Evolutionary conservation across 2,797 vertebrate genomes (phyloP).

Genomic region (Adrianichthys oophorus): DNA sequence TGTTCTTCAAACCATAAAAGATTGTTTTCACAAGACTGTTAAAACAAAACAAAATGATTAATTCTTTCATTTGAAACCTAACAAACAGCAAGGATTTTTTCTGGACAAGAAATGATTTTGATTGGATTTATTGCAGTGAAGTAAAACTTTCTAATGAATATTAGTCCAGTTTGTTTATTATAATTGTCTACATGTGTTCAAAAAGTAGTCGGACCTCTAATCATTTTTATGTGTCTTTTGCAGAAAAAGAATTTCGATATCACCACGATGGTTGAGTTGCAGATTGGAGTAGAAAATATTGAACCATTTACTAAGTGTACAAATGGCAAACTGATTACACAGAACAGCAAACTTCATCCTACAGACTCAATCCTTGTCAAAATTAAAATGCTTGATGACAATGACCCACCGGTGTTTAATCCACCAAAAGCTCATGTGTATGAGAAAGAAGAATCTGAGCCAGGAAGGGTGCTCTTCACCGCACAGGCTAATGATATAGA

Average conservation of each 20-base stretch:
- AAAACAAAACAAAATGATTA: no score
- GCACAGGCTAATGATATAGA: slow-evolving; percentile 74
- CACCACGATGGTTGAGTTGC: slow-evolving; percentile 22
- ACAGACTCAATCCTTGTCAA: slow-evolving; percentile 34
- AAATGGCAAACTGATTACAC: not conserved
- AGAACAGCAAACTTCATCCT: rapidly evolving
- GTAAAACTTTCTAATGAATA: no score
- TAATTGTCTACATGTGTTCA: no score
- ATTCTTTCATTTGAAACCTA: no score
- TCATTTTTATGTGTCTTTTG: slow-evolving; percentile 13
- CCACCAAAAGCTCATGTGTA: slow-evolving; percentile 29
- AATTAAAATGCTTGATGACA: slow-evolving; percentile 67
- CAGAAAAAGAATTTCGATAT: slow-evolving; percentile 76
- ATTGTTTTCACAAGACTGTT: no score
- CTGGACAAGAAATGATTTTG: no score
- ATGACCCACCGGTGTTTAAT: slow-evolving; percentile 74
- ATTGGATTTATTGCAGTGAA: no score
- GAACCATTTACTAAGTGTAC: slow-evolving; percentile 71
- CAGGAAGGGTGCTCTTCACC: slow-evolving; percentile 68
- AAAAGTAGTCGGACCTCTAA: slow-evolving; percentile 59
- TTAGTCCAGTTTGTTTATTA: no score
- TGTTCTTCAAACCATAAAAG: no score
- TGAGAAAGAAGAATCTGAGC: slow-evolving; percentile 68
- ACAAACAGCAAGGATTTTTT: no score
- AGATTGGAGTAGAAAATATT: slow-evolving; percentile 74